Evolutionary conservation across 1,140 invertebrate genomes (phyloP).

Genomic region (Drosophila yakuba): DNA sequence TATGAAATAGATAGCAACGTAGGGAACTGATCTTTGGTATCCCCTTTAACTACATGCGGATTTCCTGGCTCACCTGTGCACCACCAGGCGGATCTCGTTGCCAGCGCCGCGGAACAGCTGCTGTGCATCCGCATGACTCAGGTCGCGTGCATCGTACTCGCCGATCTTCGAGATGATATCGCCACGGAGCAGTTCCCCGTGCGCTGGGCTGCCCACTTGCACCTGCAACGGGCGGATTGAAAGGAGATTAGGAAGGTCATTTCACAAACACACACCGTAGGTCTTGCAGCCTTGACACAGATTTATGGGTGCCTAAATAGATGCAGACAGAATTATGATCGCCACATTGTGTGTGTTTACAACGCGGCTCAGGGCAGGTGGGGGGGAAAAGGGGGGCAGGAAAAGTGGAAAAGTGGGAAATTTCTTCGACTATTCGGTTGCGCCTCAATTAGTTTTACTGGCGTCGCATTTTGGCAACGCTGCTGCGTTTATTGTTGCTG

Average conservation of each 20-base stretch:
- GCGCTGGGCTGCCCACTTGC: constrained; percentile 89
- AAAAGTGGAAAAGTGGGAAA: neutral
- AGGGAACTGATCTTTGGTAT: neutral
- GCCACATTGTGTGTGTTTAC: constrained; percentile 58
- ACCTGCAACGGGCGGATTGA: constrained; percentile 85
- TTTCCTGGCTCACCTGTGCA: constrained; percentile 87
- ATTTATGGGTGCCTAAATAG: constrained; percentile 14
- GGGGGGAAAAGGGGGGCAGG: neutral
- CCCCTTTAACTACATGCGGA: neutral
- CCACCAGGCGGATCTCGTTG: constrained; percentile 88
- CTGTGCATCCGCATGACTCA: constrained; percentile 96
- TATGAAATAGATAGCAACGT: neutral
- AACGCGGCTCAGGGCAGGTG: constrained; percentile 11
- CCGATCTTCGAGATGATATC: constrained; percentile 96
- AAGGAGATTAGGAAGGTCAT: constrained; percentile 38
- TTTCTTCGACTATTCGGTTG: constrained; percentile 45
- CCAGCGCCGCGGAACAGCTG: constrained; percentile 93
- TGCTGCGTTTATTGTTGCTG: constrained; percentile 26
- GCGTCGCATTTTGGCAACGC: constrained; percentile 49
- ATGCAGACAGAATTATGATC: constrained; percentile 60
- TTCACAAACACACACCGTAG: constrained; percentile 4
- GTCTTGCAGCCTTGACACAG: constrained; percentile 17
- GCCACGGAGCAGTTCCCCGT: constrained; percentile 92
- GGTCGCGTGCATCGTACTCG: constrained; percentile 92
- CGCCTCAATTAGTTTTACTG: constrained; percentile 80